These are phyloP conservation scores for Drosophila lowei DNA, from an alignment of 1,140 invertebrate species.

Conservation along the genomic window DNA sequence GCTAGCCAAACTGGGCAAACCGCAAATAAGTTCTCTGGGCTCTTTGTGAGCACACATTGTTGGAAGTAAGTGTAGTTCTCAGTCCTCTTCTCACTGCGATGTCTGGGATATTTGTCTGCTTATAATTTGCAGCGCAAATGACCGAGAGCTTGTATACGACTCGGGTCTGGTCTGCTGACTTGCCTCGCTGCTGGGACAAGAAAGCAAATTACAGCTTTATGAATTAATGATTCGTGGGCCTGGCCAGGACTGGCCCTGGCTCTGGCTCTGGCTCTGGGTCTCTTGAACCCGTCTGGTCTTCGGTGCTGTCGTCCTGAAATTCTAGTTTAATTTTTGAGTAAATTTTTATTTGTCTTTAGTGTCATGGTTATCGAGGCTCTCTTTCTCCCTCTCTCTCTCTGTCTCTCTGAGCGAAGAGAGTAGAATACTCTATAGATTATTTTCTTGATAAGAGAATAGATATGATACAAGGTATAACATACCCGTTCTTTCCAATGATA, in stretches of 20 bases:
- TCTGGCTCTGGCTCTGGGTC: constrained; percentile 1
- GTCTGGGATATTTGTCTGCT: constrained; percentile 62
- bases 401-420: no score
- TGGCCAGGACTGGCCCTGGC: constrained; percentile 17
- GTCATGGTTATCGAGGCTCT: no score
- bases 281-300: no score
- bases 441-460: no score
- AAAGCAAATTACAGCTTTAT: constrained; percentile 65
- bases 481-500: no score
- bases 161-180: constrained; percentile 8
- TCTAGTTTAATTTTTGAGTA: no score
- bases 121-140: constrained; percentile 60
- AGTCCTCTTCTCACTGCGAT: constrained; percentile 6
- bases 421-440: no score
- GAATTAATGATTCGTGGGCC: constrained; percentile 58
- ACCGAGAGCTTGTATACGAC: constrained; percentile 49
- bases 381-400: no score
- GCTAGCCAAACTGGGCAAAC: constrained; percentile 52
- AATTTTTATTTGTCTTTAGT: no score
- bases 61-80: constrained; percentile 32
- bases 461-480: no score
- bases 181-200: constrained; percentile 26
- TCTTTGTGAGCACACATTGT: constrained; percentile 44
- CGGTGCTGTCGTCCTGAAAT: no score
- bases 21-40: constrained; percentile 63